phyloP scores from a whole-genome alignment of 2,113 vertebrate species.

The Paralichthys olivaceus region DNA sequence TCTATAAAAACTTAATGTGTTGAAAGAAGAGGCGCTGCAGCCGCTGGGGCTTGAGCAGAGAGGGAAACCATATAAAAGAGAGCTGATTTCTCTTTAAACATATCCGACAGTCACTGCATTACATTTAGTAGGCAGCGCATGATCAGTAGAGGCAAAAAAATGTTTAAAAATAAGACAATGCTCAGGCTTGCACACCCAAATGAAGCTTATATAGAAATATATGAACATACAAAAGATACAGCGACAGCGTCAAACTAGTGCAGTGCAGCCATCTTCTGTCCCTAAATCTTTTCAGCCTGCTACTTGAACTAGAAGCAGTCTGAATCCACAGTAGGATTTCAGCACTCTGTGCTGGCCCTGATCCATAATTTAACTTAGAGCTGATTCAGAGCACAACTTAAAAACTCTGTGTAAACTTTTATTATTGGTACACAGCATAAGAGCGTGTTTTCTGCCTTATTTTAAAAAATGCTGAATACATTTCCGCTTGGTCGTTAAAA shows the following conservation, averaged over 20 bases:
- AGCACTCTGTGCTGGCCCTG: conserved; percentile 20
- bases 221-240: no score
- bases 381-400: conserved; percentile 44
- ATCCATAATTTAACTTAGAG: conserved; percentile 55
- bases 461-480: conserved; percentile 53
- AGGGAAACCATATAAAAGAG: neutral
- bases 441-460: conserved; percentile 15
- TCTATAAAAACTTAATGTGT: conserved; percentile 32
- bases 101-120: neutral
- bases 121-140: neutral
- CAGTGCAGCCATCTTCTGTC: conserved; percentile 9
- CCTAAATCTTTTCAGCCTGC: conserved; percentile 4
- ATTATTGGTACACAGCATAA: conserved; percentile 34
- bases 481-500: conserved; percentile 43
- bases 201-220: neutral
- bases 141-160: neutral
- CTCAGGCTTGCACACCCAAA: neutral
- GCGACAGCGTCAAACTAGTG: neutral
- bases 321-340: conserved; percentile 33
- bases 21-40: conserved; percentile 8
- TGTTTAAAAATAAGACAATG: neutral
- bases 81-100: conserved; percentile 1
- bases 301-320: conserved; percentile 13
- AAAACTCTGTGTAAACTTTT: conserved; percentile 43
- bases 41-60: neutral